These are phyloP conservation scores for Xylota segnis DNA, from an alignment of 2,888 invertebrate genomes.

Conservation along the genomic window DNA sequence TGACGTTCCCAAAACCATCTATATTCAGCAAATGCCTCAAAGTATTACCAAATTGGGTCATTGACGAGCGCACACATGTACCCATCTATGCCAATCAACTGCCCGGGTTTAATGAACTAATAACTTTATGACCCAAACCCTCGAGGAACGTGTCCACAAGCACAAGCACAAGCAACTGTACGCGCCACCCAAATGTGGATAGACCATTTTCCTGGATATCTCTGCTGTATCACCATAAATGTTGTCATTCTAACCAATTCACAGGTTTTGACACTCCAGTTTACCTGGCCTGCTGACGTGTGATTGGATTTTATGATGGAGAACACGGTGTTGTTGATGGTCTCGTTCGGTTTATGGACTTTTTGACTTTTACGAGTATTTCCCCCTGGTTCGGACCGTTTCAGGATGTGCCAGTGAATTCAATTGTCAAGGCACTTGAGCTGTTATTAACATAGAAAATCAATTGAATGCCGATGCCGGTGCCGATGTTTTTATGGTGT, in stretches of 20 bases:
- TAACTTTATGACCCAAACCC: slow-evolving; percentile 38
- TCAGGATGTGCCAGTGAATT: slow-evolving; percentile 11
- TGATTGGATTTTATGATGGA: slow-evolving; percentile 39
- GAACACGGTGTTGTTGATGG: slow-evolving; percentile 20
- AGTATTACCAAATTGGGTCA: slow-evolving; percentile 37
- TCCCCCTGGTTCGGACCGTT: neutral
- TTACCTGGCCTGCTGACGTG: slow-evolving; percentile 11
- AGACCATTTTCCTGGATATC: slow-evolving; percentile 6
- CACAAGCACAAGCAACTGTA: neutral
- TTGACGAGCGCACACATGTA: slow-evolving; percentile 36
- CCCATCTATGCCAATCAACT: slow-evolving; percentile 33
- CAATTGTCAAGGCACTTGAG: slow-evolving; percentile 9
- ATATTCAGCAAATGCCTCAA: slow-evolving; percentile 13
- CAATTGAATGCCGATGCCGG: slow-evolving; percentile 10
- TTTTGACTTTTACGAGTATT: slow-evolving; percentile 16
- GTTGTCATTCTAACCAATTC: slow-evolving; percentile 3
- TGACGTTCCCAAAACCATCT: slow-evolving; percentile 14
- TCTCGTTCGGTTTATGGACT: slow-evolving; percentile 22
- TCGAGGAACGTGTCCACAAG: neutral
- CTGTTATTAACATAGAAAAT: slow-evolving; percentile 34
- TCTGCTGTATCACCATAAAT: neutral
- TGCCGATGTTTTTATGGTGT: slow-evolving; percentile 2
- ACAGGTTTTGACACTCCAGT: neutral
- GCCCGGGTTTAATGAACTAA: slow-evolving; percentile 43
- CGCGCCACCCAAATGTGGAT: slow-evolving; percentile 2